Evolutionary conservation across 2,888 invertebrate species (phyloP), one percentile per base, ranked within the genome.

Genomic region (Heterodera filipjevi): DNA sequence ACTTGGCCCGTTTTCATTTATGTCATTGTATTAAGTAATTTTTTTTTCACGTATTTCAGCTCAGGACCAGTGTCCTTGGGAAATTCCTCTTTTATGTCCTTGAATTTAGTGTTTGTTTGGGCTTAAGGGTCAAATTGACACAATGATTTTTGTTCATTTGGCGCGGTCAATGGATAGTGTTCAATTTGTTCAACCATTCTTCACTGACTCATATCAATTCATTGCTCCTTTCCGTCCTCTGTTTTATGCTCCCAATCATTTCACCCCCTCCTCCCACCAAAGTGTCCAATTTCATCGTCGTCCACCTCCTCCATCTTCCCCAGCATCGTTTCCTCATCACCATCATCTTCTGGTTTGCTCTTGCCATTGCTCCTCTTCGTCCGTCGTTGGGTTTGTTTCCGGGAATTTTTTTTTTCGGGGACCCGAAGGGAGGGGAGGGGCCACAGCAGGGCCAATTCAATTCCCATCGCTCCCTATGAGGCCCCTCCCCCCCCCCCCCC

Each of bases 241-340:
- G 27, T 59, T 22, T 22, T 59, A 59, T 22, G 8, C n/a, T 6
- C 10, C 59, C 27, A 49, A 39, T 53, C 53, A 19, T 22, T 22
- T 6, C 6, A 16, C 22, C 22, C 5, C n/a, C n/a, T 22, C 16
- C 6, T 22, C 22, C 22, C 5, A 59, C n/a, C n/a, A 27, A 59
- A 59, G 59, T 59, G 59, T 59, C 59, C 59, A 59, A 59, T 59
- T 59, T 59, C 59, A 59, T 59, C 59, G 59, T 22, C 59, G 8
- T 3, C 59, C 27, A 10, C n/a, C 27, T 27, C 10, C n/a, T 6
- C 27, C 59, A 8, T 8, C 53, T 53, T 22, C 19, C 19, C 19
- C 53, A n/a, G n/a, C n/a, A n/a, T n/a, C n/a, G n/a, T n/a, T 53
- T 22, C 19, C 19, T 19, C 59, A n/a, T 59, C 59, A 22, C 27